Evolutionary conservation across 1,140 invertebrate species (phyloP).

Genomic region (Neodiprion lecontei): DNA sequence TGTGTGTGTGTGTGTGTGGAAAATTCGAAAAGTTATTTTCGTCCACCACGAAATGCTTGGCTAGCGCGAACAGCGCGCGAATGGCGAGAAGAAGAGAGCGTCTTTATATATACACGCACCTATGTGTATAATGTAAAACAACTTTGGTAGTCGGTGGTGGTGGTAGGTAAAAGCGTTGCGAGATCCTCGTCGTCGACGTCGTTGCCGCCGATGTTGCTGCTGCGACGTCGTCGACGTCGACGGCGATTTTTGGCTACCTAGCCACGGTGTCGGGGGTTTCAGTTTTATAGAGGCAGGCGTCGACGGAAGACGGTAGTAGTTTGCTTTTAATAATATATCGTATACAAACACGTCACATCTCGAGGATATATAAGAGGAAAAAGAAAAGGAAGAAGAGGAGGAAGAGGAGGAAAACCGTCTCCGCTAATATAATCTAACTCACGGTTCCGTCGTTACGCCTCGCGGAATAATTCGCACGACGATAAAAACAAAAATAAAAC

Average conservation of each 20-base stretch:
- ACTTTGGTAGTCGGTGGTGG: neutral
- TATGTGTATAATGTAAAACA: neutral
- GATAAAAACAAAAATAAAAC: neutral
- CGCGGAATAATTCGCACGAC: constrained; percentile 15
- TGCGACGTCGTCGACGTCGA: constrained; percentile 10
- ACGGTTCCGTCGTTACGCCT: constrained; percentile 14
- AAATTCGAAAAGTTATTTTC: constrained; percentile 2
- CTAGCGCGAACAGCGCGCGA: neutral
- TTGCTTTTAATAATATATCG: neutral
- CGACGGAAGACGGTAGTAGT: constrained; percentile 43
- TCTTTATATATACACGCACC: neutral
- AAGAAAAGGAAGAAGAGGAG: constrained; percentile 36
- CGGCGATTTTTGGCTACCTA: constrained; percentile 34
- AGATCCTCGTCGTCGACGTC: constrained; percentile 8
- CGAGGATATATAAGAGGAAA: neutral
- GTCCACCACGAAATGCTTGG: neutral
- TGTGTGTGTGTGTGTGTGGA: neutral
- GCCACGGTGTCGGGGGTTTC: constrained; percentile 28
- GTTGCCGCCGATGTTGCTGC: constrained; percentile 39
- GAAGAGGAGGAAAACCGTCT: constrained; percentile 25
- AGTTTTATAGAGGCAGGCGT: constrained; percentile 58
- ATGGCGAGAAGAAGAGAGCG: neutral
- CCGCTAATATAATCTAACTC: constrained; percentile 22
- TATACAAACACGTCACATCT: neutral
- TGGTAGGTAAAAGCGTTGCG: neutral